These are phyloP conservation scores for Pyralis farinalis DNA, from an alignment of 2,888 invertebrate species.

Conservation along the genomic window DNA sequence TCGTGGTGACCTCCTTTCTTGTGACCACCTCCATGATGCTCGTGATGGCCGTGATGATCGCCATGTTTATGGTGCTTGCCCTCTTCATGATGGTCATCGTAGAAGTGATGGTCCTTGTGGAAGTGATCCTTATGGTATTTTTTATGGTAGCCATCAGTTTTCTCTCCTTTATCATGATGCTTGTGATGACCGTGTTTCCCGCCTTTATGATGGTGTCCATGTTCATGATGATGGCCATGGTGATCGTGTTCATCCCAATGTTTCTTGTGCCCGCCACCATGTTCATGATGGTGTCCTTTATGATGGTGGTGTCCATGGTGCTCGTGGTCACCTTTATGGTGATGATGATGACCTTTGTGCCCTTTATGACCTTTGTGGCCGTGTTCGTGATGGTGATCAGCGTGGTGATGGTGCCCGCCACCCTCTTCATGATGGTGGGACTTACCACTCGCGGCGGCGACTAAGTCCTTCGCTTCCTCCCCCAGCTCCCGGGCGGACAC, in stretches of 20 bases:
- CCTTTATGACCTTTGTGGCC: constrained; percentile 68
- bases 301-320: constrained; percentile 70
- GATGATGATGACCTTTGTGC: constrained; percentile 72
- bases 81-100: constrained; percentile 69
- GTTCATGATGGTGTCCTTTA: constrained; percentile 63
- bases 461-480: constrained; percentile 63
- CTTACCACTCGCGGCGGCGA: constrained; percentile 64
- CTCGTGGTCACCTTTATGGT: constrained; percentile 68
- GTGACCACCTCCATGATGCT: constrained; percentile 62
- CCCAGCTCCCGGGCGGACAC: constrained; percentile 56
- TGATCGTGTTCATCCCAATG: constrained; percentile 67
- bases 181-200: constrained; percentile 68
- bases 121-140: constrained; percentile 72
- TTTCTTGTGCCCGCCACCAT: constrained; percentile 68
- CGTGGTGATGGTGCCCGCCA: constrained; percentile 68
- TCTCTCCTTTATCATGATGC: constrained; percentile 70
- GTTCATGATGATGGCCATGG: constrained; percentile 67
- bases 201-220: constrained; percentile 70
- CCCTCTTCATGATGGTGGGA: constrained; percentile 59
- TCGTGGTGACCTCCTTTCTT: constrained; percentile 73
- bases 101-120: constrained; percentile 75
- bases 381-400: constrained; percentile 66
- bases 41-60: constrained; percentile 68
- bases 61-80: constrained; percentile 75
- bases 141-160: constrained; percentile 71